Evolutionary conservation across 2,888 invertebrate species (phyloP), one percentile per base, ranked within the genome.

Genomic region (Philaethria dido): DNA sequence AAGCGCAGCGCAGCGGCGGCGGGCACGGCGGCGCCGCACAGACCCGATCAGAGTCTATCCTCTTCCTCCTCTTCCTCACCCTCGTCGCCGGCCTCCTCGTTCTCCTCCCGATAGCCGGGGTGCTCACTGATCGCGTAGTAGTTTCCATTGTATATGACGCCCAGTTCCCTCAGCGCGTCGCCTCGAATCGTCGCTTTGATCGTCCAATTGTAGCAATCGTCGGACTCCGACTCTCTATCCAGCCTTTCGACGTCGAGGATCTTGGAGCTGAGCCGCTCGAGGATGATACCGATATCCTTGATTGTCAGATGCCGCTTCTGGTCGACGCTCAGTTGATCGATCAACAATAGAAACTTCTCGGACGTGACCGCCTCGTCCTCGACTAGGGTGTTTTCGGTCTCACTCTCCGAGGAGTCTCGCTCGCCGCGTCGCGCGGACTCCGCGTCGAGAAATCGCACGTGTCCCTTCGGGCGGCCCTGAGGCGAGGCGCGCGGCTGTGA

Each of bases 181-280:
- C 98, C 98, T 71, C 97, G 94, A 84, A 98, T 98, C 78, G 98
- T 97, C 79, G 98, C 98, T 91, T 98, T 98, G 93, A 98, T 98
- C 88, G 98, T 98, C 98, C 98, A 98, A 91, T 98, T 98, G 94
- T 97, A 97, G 86, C 97, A 97, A 89, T 98, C 98, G 88, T 97
- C 97, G 86, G 97, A 97, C 88, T 98, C 98, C 77, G 96, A 96
- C 87, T 98, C 98, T 69, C 98, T 94, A 87, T 98, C 98, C 77
- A 98, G 93, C 75, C 97, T 94, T 92, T 98, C 98, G 77, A 98
- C 98, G 92, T 98, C 98, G 74, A 98, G 94, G 78, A 98, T 98
- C 92, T 98, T 98, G 70, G 98, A 97, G 88, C 96, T 97, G 79
- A 98, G 95, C 79, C 98, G 94, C 88, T 98, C 98, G 78, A 98